A percentile compares a stretch with the other conserved stretches of the same genome.
These are phyloP conservation scores for Hyphantria cunea DNA, from an alignment of 1,140 invertebrate genomes.

Conservation along the genomic window DNA sequence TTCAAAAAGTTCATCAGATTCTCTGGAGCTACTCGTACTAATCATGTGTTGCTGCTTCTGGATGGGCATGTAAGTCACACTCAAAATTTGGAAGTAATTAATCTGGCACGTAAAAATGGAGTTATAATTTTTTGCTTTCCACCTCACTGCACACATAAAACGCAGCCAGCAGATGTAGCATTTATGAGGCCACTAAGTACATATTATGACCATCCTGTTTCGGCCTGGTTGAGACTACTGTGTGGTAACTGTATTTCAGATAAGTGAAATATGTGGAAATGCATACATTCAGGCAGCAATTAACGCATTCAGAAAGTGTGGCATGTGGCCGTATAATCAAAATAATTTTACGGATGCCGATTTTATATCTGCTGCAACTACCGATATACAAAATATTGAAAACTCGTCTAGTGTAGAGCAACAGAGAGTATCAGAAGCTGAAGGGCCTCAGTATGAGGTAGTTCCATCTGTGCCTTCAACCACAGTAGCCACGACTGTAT, in stretches of 20 bases:
- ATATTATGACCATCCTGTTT: conserved; percentile 47
- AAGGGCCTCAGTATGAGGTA: conserved; percentile 14
- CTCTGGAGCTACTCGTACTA: conserved; percentile 39
- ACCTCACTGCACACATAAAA: conserved; percentile 59
- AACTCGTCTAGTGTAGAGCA: conserved; percentile 30
- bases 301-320: conserved; percentile 60
- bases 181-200: conserved; percentile 62
- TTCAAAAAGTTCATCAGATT: conserved; percentile 51
- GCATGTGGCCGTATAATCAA: conserved; percentile 61
- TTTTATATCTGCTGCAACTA: conserved; percentile 53
- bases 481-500: no score
- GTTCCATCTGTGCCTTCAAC: neutral
- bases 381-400: conserved; percentile 32
- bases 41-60: conserved; percentile 50
- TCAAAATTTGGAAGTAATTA: conserved; percentile 41
- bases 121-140: conserved; percentile 51
- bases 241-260: conserved; percentile 47
- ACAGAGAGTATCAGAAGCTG: conserved; percentile 30
- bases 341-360: conserved; percentile 59
- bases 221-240: conserved; percentile 39
- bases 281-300: conserved; percentile 56
- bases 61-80: conserved; percentile 52
- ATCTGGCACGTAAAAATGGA: conserved; percentile 40
- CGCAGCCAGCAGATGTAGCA: conserved; percentile 57
- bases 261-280: conserved; percentile 53